Evolutionary conservation across 2,797 vertebrate genomes (phyloP).

Genomic region (Adelosebastes latens): DNA sequence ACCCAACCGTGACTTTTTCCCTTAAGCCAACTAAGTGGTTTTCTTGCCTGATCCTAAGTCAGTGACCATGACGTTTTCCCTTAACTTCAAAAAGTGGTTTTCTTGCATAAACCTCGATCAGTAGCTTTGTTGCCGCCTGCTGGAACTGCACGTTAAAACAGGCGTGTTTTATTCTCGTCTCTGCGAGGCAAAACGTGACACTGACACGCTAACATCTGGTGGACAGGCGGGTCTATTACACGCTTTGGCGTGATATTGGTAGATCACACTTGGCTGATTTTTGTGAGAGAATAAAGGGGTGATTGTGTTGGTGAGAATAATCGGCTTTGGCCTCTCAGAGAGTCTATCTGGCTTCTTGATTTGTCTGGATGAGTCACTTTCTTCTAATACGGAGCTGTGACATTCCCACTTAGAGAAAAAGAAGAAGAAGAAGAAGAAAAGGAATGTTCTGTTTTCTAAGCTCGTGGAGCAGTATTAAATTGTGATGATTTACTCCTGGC

Average conservation of each 20-base stretch:
- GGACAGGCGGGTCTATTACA: background rate
- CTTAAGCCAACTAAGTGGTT: background rate
- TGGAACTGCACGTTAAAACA: background rate
- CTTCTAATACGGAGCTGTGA: background rate
- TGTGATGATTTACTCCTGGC: slow-evolving; percentile 40
- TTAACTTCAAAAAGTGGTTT: background rate
- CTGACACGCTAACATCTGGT: background rate
- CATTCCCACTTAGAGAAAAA: background rate
- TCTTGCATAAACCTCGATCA: background rate
- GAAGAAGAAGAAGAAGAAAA: background rate
- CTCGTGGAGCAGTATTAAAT: slow-evolving; percentile 19
- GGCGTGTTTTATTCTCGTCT: background rate
- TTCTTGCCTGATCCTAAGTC: background rate
- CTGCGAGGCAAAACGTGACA: background rate
- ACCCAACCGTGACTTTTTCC: background rate
- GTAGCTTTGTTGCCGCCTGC: background rate
- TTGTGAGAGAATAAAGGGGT: background rate
- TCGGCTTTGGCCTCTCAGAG: background rate
- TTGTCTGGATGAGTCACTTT: slow-evolving; percentile 12
- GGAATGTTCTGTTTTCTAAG: background rate
- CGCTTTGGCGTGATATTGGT: background rate
- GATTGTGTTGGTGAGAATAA: background rate
- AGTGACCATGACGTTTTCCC: background rate
- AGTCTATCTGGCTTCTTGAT: slow-evolving; percentile 6
- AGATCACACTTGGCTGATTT: background rate